Evolutionary conservation across 37 sponge, comb jelly and placozoan genomes (phyloP).

Genomic region (Geodia barretti): DNA sequence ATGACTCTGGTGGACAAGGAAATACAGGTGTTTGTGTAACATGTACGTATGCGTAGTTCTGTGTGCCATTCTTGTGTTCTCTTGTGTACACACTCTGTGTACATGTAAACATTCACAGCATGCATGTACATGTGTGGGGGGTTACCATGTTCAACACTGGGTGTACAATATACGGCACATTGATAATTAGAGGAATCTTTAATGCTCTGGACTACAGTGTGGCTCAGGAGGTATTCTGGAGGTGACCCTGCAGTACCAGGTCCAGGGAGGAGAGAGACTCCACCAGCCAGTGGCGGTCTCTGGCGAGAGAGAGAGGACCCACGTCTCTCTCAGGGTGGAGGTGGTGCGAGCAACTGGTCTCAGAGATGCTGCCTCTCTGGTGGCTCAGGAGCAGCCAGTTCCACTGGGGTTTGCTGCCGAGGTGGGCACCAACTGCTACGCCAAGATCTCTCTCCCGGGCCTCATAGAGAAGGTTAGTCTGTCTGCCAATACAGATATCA

Average conservation of each 20-base stretch:
- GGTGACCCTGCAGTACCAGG: constrained; percentile 46
- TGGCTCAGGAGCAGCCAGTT: constrained; percentile 28
- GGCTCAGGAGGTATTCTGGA: constrained; percentile 51
- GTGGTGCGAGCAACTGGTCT: constrained; percentile 73
- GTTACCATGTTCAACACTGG: too few relatives aligned
- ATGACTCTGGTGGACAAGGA: constrained; percentile 31
- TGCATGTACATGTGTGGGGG: too few relatives aligned
- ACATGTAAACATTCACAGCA: too few relatives aligned
- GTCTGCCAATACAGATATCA: too few relatives aligned
- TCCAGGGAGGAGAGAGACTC: neutral
- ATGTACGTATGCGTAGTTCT: neutral
- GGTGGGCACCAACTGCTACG: constrained; percentile 59
- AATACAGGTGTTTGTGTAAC: neutral
- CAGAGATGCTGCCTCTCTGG: constrained; percentile 57
- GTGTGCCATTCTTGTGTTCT: neutral
- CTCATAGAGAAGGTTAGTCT: neutral
- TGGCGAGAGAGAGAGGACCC: constrained; percentile 1
- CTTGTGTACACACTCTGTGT: too few relatives aligned
- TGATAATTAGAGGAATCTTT: too few relatives aligned
- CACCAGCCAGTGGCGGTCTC: neutral
- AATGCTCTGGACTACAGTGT: constrained; percentile 1
- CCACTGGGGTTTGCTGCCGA: constrained; percentile 50
- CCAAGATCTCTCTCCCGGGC: constrained; percentile 30
- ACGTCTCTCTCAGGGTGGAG: constrained; percentile 48
- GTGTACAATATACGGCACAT: too few relatives aligned